Conservation (phyloP, 1,140 invertebrate genomes). For the Epicauta chinensis region DNA sequence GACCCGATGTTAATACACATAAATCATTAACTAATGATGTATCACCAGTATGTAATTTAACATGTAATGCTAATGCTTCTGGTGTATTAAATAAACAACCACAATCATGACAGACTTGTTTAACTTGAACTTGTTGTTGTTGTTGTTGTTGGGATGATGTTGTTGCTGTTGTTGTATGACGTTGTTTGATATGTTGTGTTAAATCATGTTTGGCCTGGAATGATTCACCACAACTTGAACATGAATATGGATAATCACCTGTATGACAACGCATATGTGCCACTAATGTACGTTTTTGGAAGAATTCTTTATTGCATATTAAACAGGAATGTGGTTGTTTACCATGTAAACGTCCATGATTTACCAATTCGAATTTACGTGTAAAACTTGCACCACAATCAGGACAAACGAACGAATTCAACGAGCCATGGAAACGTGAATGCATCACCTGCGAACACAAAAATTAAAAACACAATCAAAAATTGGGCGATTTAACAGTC, state of each 20-base stretch:
- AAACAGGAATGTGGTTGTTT: conserved; percentile 73
- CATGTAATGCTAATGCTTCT: conserved; percentile 71
- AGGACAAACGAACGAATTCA: conserved; percentile 73
- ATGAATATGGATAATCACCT: conserved; percentile 30
- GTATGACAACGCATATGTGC: conserved; percentile 60
- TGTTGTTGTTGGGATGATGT: neutral
- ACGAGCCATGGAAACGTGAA: conserved; percentile 73
- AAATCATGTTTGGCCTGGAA: conserved; percentile 44
- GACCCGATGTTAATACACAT: conserved; percentile 70
- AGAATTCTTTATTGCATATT: conserved; percentile 74
- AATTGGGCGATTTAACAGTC: too few species aligned
- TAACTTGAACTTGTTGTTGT: conserved; percentile 35
- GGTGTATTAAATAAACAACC: conserved; percentile 59
- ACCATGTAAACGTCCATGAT: conserved; percentile 73
- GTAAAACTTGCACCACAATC: conserved; percentile 78
- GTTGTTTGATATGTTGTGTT: conserved; percentile 7
- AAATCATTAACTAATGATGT: conserved; percentile 78
- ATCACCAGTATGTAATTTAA: conserved; percentile 74
- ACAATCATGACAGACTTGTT: conserved; percentile 50
- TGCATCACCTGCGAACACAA: conserved; percentile 53
- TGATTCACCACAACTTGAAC: conserved; percentile 68
- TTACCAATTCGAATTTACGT: conserved; percentile 76
- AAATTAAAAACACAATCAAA: conserved; percentile 30
- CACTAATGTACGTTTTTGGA: conserved; percentile 72
- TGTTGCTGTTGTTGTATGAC: conserved; percentile 7